Evolutionary conservation across 2,797 vertebrate genomes (phyloP), one percentile per base, ranked within the genome.

Genomic region (Brotula barbata): DNA sequence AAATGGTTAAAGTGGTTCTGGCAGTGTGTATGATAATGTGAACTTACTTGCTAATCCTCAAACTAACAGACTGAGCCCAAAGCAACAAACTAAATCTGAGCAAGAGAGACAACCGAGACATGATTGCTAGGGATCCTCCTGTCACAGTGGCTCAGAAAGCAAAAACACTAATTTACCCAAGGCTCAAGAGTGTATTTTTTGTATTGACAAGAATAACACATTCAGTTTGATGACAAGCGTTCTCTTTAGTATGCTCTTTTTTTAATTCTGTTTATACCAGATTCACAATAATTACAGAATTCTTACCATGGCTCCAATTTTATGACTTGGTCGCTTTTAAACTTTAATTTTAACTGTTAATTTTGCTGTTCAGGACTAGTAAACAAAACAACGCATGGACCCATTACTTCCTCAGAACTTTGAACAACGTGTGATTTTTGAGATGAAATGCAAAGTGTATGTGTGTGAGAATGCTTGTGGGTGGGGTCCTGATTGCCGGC

Each of bases 71-170:
- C 56, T 43, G 15, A 68, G 60, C 63, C 58, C 17, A 45, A 43
- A 69, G 68, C 64, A 69, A 49, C 65, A 57, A 58, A 37, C 39
- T 33, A 67, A 48, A 62, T 53, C 33, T 34, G 39, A 62, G 69
- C 12, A 42, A 75, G 12, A 36, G 45, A 74, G 40, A 71, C 28
- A 67, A 54, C 60, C 46, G 68, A 21, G 55, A 43, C 45, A 16
- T 21, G 43, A 58, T 44, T 55, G 53, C 45, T 23, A 53, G 46
- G 54, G 61, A 52, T 59, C 28, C 34, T 52, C 42, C 43, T 31
- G 34, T 70, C 72, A 72, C 23, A 12, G 17, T 52, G 39, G 51
- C 50, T 59, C 23, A 64, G 14, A 56, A 8, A 28, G 21, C 21
- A 51, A 58, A 67, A 51, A 39, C 17, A 16, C 1, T 6, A 20